phyloP scores from a whole-genome alignment of 2,888 invertebrate genomes.

The Lordiphosa andalusiaca region DNA sequence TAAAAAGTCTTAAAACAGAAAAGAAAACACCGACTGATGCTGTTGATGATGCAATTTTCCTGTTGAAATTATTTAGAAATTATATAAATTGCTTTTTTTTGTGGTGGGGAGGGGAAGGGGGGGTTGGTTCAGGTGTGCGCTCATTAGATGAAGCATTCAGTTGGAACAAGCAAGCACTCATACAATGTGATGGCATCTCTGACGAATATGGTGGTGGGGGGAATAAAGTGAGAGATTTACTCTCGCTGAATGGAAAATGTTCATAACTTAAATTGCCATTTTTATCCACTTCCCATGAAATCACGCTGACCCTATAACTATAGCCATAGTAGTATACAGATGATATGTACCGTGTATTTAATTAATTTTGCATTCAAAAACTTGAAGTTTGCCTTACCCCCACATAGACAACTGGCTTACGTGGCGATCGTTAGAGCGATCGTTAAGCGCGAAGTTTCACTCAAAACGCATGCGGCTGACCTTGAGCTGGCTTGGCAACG shows the following conservation, averaged over 20 bases:
- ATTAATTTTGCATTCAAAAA: conserved; percentile 59
- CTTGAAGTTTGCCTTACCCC: conserved; percentile 46
- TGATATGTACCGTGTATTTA: conserved; percentile 11
- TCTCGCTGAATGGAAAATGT: background rate
- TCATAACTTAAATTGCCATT: background rate
- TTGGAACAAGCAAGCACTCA: conserved; percentile 46
- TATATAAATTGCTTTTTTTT: conserved; percentile 42
- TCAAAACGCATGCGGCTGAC: conserved; percentile 46
- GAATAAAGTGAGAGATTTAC: conserved; percentile 1
- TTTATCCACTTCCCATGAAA: conserved; percentile 8
- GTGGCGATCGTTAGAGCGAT: conserved; percentile 8
- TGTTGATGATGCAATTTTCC: conserved; percentile 53
- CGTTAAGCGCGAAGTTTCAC: conserved; percentile 26
- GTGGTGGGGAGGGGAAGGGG: conserved; percentile 10
- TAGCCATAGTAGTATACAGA: background rate
- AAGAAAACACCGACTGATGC: conserved; percentile 15
- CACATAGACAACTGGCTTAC: conserved; percentile 18
- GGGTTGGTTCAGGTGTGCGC: conserved; percentile 19
- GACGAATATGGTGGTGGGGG: background rate
- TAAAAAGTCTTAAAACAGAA: conserved; percentile 11
- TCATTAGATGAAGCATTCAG: conserved; percentile 50
- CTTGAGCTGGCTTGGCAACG: conserved; percentile 46
- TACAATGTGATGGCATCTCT: conserved; percentile 1
- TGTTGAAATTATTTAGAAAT: conserved; percentile 47
- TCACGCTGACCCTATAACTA: conserved; percentile 1